These are phyloP conservation scores for Periparus ater DNA, from an alignment of 2,797 vertebrate species.

Conservation along the genomic window DNA sequence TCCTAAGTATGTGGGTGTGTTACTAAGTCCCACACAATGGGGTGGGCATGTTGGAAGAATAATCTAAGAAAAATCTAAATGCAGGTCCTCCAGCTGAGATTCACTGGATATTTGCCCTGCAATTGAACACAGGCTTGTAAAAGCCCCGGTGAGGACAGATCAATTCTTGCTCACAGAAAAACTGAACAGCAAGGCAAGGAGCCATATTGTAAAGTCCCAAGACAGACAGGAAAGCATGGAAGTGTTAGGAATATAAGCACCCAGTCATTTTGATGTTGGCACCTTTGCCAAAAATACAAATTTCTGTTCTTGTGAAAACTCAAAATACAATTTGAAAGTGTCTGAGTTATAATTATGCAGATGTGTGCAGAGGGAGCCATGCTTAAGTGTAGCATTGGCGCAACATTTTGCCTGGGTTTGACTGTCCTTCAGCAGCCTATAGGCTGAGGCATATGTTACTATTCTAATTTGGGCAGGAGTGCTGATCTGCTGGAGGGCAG, in stretches of 20 bases:
- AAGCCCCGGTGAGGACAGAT: background rate
- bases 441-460: background rate
- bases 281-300: background rate
- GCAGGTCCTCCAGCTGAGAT: background rate
- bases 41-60: background rate
- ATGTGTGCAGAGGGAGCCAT: background rate
- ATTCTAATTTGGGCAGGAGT: fast-evolving
- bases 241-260: background rate
- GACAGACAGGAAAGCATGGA: background rate
- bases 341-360: background rate
- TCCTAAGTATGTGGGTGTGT: background rate
- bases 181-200: background rate
- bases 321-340: background rate
- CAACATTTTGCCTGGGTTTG: fast-evolving
- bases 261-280: background rate
- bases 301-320: background rate
- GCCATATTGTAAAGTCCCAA: background rate
- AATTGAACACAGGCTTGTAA: background rate
- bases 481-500: background rate
- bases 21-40: background rate
- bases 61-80: background rate
- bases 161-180: background rate
- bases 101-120: background rate
- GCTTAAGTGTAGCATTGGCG: background rate
- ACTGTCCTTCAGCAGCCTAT: background rate